Evolutionary conservation across 2,113 vertebrate genomes (phyloP).

Genomic region (Pachyramphus minor): DNA sequence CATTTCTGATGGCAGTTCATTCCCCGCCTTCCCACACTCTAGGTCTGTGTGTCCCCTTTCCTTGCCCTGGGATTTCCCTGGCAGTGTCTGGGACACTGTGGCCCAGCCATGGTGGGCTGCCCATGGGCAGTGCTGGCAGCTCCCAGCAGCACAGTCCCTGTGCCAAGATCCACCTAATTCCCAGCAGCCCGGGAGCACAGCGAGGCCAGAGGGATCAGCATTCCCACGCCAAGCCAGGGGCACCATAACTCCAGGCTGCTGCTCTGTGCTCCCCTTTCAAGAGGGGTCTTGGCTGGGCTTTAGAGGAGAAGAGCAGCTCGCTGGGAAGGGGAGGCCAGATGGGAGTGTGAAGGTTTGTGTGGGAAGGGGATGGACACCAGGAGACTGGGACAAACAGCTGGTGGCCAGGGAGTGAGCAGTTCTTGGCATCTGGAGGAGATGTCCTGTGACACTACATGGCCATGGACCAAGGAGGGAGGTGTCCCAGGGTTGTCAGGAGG

Average conservation of each 20-base stretch:
- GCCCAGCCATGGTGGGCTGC: conserved; percentile 23
- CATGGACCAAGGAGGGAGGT: background rate
- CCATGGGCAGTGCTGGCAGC: background rate
- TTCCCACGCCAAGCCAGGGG: background rate
- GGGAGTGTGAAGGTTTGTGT: background rate
- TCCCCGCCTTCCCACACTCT: background rate
- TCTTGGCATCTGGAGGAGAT: background rate
- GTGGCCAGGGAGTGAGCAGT: background rate
- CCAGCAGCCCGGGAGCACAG: background rate
- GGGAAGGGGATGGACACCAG: background rate
- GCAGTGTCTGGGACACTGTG: background rate
- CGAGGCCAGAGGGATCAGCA: background rate
- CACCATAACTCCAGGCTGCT: background rate
- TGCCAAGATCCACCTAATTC: background rate
- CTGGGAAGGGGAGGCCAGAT: background rate
- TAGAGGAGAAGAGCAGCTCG: background rate
- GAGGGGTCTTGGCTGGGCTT: background rate
- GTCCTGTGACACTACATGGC: background rate
- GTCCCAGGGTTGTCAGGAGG: background rate
- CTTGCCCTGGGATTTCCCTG: background rate
- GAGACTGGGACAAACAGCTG: background rate
- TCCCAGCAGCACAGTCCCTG: background rate
- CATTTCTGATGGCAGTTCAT: background rate
- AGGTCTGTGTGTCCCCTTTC: background rate
- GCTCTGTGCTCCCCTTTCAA: background rate